Evolutionary conservation across 1,140 invertebrate genomes (phyloP).

Genomic region (Wiebesia pumilae): DNA sequence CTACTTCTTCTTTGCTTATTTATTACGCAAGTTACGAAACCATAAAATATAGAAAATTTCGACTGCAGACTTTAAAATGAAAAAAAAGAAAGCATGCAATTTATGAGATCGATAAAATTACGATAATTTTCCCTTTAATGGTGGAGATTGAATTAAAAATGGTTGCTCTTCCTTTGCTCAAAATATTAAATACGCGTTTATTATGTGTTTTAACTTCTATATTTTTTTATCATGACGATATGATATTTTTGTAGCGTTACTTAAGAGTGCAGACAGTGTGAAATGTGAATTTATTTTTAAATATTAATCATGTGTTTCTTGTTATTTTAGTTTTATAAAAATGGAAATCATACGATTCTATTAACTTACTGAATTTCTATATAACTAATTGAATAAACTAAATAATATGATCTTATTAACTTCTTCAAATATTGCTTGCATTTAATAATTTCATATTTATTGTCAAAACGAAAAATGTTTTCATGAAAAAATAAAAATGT

Average conservation of each 20-base stretch:
- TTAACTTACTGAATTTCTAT: too few relatives aligned
- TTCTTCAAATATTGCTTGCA: too few relatives aligned
- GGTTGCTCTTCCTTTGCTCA: not conserved
- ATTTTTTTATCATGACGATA: not conserved
- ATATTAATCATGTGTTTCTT: too few relatives aligned
- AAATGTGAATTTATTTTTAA: too few relatives aligned
- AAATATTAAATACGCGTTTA: conserved; percentile 5
- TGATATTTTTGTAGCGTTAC: conserved; percentile 12
- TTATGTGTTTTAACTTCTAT: not conserved
- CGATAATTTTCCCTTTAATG: conserved; percentile 37
- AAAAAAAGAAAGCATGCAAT: not conserved
- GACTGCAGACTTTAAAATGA: not conserved
- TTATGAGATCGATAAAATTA: conserved; percentile 40
- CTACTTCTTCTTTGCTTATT: not conserved
- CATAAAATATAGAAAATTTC: conserved; percentile 25
- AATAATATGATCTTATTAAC: too few relatives aligned
- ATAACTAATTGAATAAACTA: too few relatives aligned
- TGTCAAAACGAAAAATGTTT: too few relatives aligned
- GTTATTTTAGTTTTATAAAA: too few relatives aligned
- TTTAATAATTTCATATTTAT: too few relatives aligned
- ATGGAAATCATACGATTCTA: too few relatives aligned
- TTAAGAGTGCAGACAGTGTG: not conserved
- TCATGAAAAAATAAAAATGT: too few relatives aligned
- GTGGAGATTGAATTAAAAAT: conserved; percentile 44
- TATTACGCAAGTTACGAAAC: conserved; percentile 2